Conservation (phyloP, 2,888 invertebrate species). For the Meiosimyza platycephala region DNA sequence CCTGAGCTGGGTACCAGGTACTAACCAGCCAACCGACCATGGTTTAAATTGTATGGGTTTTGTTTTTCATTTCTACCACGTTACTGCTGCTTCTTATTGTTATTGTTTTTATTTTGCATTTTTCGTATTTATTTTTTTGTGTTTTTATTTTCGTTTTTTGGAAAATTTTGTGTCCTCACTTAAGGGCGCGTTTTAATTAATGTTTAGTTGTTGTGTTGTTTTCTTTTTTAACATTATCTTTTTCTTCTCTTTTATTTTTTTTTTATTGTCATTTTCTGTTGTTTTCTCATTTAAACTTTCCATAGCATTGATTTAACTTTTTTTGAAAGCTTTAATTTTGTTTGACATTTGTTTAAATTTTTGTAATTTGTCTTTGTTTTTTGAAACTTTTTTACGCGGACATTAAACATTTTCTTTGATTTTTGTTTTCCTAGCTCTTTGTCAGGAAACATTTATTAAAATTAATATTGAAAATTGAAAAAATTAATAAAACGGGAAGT, state of each 20-base stretch:
- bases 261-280: not conserved
- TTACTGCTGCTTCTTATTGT: not conserved
- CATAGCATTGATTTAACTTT: not conserved
- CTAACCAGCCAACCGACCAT: not conserved
- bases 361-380: not conserved
- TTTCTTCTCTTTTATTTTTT: not conserved
- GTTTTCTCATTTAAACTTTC: not conserved
- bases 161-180: conserved; percentile 9
- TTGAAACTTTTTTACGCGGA: not conserved
- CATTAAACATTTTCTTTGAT: not conserved
- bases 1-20: too few relatives aligned
- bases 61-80: conserved; percentile 20
- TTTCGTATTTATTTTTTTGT: not conserved
- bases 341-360: not conserved
- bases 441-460: conserved; percentile 18
- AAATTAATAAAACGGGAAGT: not conserved
- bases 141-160: not conserved
- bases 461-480: conserved; percentile 16
- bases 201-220: conserved; percentile 16
- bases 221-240: not conserved
- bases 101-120: conserved; percentile 4
- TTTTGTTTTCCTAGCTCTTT: not conserved
- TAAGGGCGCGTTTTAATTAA: conserved; percentile 29
- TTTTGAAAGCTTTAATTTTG: not conserved
- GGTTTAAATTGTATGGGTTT: conserved; percentile 23